phyloP scores from a whole-genome alignment of 2,888 invertebrate species.

The Epinotia nisella region DNA sequence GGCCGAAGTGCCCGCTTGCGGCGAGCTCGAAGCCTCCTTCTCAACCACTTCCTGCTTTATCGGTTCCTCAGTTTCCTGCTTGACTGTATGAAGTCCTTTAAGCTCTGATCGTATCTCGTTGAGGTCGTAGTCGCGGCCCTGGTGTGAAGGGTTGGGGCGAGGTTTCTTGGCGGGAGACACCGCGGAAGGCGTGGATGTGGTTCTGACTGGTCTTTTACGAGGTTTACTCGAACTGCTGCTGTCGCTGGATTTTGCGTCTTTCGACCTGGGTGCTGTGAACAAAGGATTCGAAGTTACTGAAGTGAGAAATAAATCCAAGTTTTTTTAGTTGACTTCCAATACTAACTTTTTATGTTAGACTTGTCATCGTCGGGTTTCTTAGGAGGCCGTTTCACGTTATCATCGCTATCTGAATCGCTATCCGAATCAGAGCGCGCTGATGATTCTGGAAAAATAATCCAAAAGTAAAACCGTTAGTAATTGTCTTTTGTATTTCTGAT shows the following conservation, averaged over 20 bases:
- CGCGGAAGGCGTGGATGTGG: constrained; percentile 66
- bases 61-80: constrained; percentile 75
- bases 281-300: constrained; percentile 13
- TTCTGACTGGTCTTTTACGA: constrained; percentile 72
- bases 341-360: constrained; percentile 67
- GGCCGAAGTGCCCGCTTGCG: constrained; percentile 52
- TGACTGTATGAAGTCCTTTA: constrained; percentile 88
- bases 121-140: constrained; percentile 90
- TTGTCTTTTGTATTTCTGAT: not conserved
- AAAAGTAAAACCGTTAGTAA: not conserved
- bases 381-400: constrained; percentile 72
- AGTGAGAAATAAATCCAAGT: not conserved
- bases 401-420: constrained; percentile 83
- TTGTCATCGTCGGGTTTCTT: constrained; percentile 77
- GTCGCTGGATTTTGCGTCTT: constrained; percentile 75
- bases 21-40: constrained; percentile 56
- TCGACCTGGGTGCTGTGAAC: constrained; percentile 67
- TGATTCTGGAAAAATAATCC: constrained; percentile 62
- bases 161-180: constrained; percentile 72
- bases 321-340: constrained; percentile 18
- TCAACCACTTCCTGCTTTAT: constrained; percentile 65
- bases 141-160: constrained; percentile 63
- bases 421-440: constrained; percentile 78
- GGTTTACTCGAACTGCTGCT: constrained; percentile 75
- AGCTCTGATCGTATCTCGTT: constrained; percentile 93